phyloP scores from a whole-genome alignment of 2,113 vertebrate genomes.

The Marmota flaviventris region DNA sequence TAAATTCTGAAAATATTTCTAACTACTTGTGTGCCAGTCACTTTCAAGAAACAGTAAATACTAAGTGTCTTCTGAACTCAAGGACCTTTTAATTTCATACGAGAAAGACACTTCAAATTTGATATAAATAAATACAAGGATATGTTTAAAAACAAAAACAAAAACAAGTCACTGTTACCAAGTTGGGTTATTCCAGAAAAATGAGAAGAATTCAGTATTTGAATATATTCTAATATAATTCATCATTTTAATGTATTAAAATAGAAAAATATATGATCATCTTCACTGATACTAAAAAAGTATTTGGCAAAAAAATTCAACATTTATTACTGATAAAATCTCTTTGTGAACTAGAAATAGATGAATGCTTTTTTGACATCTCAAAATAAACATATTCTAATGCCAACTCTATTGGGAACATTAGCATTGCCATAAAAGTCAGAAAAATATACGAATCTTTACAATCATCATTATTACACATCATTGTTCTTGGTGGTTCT shows the following conservation, averaged over 20 bases:
- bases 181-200: neutral
- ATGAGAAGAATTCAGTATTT: neutral
- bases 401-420: neutral
- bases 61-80: neutral
- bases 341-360: neutral
- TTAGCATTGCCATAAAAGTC: neutral
- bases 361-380: neutral
- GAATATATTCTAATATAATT: neutral
- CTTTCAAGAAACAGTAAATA: neutral
- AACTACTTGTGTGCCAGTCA: neutral
- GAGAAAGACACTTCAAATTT: neutral
- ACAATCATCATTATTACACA: neutral
- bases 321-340: neutral
- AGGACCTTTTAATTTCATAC: neutral
- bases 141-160: neutral
- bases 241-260: neutral
- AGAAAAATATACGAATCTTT: neutral
- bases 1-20: slow-evolving; percentile 20
- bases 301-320: neutral
- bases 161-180: neutral
- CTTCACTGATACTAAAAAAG: neutral
- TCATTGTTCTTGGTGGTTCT: neutral
- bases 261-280: neutral
- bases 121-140: neutral
- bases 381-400: neutral